These are phyloP conservation scores for Zootermopsis nevadensis DNA, from an alignment of 2,888 invertebrate genomes.

Conservation along the genomic window DNA sequence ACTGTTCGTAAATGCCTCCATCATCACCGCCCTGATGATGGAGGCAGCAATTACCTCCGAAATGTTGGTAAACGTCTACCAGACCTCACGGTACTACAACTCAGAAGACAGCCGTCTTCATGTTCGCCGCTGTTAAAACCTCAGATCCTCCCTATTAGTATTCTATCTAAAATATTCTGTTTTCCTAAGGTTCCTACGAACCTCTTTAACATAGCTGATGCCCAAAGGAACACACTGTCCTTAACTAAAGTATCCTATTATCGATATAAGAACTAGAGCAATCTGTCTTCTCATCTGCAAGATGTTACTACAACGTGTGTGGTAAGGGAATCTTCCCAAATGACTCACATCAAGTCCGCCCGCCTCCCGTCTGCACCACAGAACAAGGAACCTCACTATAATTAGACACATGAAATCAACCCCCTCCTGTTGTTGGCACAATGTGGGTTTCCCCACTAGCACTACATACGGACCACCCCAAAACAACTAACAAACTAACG, in stretches of 20 bases:
- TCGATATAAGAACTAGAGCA: neutral
- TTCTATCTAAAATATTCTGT: no score
- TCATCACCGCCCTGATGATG: no score
- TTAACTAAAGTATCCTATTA: neutral
- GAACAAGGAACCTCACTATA: neutral
- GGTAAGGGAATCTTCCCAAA: conserved; percentile 22
- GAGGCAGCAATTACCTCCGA: no score
- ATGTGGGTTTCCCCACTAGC: neutral
- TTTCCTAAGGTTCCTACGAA: no score
- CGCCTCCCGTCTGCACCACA: neutral
- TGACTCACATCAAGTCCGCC: neutral
- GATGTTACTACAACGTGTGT: conserved; percentile 19
- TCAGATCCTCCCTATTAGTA: no score
- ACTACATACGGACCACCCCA: neutral
- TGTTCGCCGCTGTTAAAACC: no score
- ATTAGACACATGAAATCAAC: conserved; percentile 23
- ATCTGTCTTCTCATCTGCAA: neutral
- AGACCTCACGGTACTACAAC: no score
- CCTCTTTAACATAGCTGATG: no score
- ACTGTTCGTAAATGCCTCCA: no score
- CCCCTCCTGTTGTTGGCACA: neutral
- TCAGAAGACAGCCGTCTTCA: no score
- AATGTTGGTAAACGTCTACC: no score
- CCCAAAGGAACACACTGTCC: no score
- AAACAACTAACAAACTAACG: neutral